Conservation (phyloP, 1,140 invertebrate species). For the Phymastichus coffea region DNA sequence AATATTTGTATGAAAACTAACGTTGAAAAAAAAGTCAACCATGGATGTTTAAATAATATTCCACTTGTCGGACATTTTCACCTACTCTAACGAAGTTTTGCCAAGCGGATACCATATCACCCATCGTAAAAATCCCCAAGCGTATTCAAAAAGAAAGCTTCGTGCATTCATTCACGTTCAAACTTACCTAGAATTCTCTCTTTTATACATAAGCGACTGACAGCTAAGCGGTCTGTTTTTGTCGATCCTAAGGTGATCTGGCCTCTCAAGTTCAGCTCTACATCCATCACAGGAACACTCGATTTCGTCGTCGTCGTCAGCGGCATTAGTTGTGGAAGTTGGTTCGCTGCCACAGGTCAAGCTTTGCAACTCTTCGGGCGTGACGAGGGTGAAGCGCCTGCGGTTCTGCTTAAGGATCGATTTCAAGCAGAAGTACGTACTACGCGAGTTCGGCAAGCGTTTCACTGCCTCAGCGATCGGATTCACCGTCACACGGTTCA, state of each 20-base stretch:
- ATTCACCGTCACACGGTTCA: slow-evolving; percentile 41
- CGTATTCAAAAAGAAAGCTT: too few species aligned
- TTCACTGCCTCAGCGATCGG: slow-evolving; percentile 38
- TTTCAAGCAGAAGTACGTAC: slow-evolving; percentile 50
- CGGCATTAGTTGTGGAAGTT: neutral
- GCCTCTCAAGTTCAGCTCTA: neutral
- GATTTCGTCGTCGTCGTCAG: neutral
- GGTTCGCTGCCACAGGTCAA: neutral
- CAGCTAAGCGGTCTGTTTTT: slow-evolving; percentile 36
- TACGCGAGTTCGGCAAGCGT: slow-evolving; percentile 38
- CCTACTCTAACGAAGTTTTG: too few species aligned
- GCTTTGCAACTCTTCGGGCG: slow-evolving; percentile 42
- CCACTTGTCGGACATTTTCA: too few species aligned
- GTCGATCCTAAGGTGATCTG: slow-evolving; percentile 33
- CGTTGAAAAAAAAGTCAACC: too few species aligned
- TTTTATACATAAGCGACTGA: slow-evolving; percentile 7
- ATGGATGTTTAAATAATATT: too few species aligned
- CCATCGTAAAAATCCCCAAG: too few species aligned
- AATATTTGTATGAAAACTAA: too few species aligned
- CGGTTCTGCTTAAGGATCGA: slow-evolving; percentile 51
- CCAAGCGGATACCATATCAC: too few species aligned
- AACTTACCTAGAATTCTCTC: slow-evolving; percentile 22
- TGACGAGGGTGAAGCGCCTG: slow-evolving; percentile 48
- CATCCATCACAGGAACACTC: slow-evolving; percentile 11
- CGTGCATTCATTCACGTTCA: too few species aligned